Evolutionary conservation across 2,797 vertebrate genomes (phyloP).

Genomic region (Melanotaenia nigrans): DNA sequence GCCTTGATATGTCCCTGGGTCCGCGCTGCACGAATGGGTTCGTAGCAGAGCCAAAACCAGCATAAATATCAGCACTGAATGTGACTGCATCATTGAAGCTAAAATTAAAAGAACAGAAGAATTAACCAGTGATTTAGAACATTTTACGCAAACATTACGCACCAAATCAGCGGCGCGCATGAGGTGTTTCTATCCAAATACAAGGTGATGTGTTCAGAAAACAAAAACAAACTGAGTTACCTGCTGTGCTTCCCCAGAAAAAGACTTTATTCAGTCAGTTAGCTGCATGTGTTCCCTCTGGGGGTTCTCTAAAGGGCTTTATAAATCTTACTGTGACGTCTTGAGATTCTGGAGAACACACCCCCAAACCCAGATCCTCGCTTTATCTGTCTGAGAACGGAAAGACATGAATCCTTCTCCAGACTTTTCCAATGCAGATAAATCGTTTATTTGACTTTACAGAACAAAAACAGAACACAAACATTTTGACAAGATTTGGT

Average conservation of each 20-base stretch:
- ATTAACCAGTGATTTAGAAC: background rate
- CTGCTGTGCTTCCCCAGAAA: constrained; percentile 26
- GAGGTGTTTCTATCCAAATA: background rate
- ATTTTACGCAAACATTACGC: constrained; percentile 54
- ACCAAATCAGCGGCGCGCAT: background rate
- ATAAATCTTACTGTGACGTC: constrained; percentile 30
- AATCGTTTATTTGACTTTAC: constrained; percentile 72
- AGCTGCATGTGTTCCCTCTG: constrained; percentile 1
- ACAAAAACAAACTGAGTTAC: constrained; percentile 39
- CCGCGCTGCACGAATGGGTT: constrained; percentile 73
- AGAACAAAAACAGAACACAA: constrained; percentile 55
- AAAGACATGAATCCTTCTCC: constrained; percentile 4
- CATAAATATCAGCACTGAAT: constrained; percentile 52
- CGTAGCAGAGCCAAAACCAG: constrained; percentile 82
- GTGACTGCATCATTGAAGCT: constrained; percentile 55
- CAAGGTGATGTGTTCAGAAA: background rate
- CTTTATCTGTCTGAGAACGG: constrained; percentile 30
- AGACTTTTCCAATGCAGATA: constrained; percentile 72
- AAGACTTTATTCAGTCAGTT: constrained; percentile 12
- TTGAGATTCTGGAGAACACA: constrained; percentile 43
- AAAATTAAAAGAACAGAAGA: constrained; percentile 1
- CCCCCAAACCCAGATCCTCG: constrained; percentile 18
- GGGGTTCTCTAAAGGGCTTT: constrained; percentile 35
- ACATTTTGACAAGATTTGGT: constrained; percentile 29
- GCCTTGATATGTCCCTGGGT: constrained; percentile 85